These are phyloP conservation scores for Polypterus bichir DNA, from an alignment of 2,113 vertebrate species.

Conservation along the genomic window DNA sequence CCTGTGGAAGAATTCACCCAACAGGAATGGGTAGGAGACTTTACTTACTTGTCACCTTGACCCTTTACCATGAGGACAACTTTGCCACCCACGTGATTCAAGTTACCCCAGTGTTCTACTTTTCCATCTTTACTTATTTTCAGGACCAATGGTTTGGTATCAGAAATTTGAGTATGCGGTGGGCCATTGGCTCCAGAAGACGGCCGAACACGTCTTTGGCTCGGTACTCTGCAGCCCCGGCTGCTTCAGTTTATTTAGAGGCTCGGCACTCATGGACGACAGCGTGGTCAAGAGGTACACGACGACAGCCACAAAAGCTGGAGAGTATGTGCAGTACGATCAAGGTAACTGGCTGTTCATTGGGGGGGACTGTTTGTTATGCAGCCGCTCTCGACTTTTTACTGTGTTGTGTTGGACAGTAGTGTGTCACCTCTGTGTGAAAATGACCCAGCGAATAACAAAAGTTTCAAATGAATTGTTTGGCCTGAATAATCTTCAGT, in stretches of 20 bases:
- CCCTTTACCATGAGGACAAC: neutral
- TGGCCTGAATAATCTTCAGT: too few species aligned
- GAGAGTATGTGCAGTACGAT: constrained; percentile 58
- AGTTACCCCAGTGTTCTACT: neutral
- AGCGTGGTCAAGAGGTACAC: constrained; percentile 57
- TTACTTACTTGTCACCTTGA: too few species aligned
- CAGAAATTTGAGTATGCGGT: constrained; percentile 71
- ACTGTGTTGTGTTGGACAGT: too few species aligned
- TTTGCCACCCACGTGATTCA: neutral
- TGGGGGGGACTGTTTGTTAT: too few species aligned
- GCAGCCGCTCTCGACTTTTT: too few species aligned
- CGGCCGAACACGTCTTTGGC: constrained; percentile 61
- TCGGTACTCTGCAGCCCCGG: constrained; percentile 64
- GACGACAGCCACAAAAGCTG: constrained; percentile 43
- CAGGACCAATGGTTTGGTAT: constrained; percentile 70
- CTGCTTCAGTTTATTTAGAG: constrained; percentile 63
- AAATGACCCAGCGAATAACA: too few species aligned
- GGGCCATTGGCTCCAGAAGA: constrained; percentile 67
- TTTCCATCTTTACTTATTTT: neutral
- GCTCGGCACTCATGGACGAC: constrained; percentile 61
- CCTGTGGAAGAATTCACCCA: constrained; percentile 65
- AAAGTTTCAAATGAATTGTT: too few species aligned
- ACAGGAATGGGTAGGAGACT: constrained; percentile 56
- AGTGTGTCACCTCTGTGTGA: too few species aligned
- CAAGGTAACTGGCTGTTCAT: constrained; percentile 39